These are phyloP conservation scores for Heliconius ethilla DNA, from an alignment of 2,888 invertebrate species.

Conservation along the genomic window DNA sequence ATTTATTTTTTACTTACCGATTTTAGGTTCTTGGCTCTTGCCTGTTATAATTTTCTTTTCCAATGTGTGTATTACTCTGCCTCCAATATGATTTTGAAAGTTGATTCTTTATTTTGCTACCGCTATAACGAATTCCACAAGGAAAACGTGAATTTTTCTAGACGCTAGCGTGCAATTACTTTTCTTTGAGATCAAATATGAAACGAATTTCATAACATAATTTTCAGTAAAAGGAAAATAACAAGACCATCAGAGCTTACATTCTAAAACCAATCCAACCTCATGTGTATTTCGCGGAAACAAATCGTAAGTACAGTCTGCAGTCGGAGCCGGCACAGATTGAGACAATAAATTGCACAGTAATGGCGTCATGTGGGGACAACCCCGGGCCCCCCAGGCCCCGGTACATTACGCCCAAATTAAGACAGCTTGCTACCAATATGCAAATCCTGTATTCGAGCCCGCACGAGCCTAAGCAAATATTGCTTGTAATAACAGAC, in stretches of 20 bases:
- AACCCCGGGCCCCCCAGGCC: conserved; percentile 53
- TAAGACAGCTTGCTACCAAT: conserved; percentile 78
- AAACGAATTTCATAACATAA: neutral
- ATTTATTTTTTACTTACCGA: too few relatives aligned
- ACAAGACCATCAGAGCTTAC: conserved; percentile 11
- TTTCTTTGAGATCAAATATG: conserved; percentile 5
- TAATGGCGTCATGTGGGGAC: conserved; percentile 69
- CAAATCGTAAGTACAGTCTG: conserved; percentile 51
- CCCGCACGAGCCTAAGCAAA: conserved; percentile 64
- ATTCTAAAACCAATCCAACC: conserved; percentile 40
- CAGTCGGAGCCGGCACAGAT: conserved; percentile 53
- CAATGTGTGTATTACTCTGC: too few relatives aligned
- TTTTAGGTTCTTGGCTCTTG: too few relatives aligned
- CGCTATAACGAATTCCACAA: neutral
- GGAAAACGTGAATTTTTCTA: neutral
- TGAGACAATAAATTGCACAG: conserved; percentile 76
- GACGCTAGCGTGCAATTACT: too few relatives aligned
- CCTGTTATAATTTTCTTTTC: too few relatives aligned
- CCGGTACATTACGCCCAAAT: conserved; percentile 71
- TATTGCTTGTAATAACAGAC: conserved; percentile 60
- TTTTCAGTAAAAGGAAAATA: neutral
- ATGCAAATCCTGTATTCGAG: conserved; percentile 68
- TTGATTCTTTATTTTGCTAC: neutral
- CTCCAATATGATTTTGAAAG: neutral
- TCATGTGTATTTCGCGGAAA: conserved; percentile 40